phyloP scores from a whole-genome alignment of 2,888 invertebrate genomes.

The Drosophila anomelani region DNA sequence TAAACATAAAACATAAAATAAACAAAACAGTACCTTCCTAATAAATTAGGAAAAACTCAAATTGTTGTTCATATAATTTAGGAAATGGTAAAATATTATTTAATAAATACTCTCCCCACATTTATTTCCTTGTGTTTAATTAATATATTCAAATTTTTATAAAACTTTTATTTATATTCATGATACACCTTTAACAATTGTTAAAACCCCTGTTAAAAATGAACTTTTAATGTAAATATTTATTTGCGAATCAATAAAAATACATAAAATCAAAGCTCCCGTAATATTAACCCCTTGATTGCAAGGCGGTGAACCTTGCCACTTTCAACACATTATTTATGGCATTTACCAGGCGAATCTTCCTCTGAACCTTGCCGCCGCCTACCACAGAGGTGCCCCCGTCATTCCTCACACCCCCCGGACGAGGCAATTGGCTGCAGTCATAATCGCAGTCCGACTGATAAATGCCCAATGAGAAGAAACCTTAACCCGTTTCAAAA shows the following conservation, averaged over 20 bases:
- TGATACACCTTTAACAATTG: no score
- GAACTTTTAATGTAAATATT: neutral
- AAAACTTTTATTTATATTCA: no score
- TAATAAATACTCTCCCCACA: no score
- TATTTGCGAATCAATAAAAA: neutral
- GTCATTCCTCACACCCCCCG: constrained; percentile 1
- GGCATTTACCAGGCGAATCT: neutral
- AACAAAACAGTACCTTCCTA: no score
- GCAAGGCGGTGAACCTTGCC: neutral
- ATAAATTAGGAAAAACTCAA: no score
- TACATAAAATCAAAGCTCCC: neutral
- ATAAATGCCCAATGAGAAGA: constrained; percentile 11
- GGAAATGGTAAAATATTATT: no score
- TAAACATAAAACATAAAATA: no score
- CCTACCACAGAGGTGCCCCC: constrained; percentile 5
- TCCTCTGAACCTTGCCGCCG: constrained; percentile 10
- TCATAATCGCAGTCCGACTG: constrained; percentile 8
- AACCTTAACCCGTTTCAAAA: constrained; percentile 4
- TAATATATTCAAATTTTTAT: neutral
- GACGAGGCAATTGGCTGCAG: constrained; percentile 5
- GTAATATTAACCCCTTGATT: no score
- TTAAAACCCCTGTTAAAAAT: neutral
- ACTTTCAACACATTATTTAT: constrained; percentile 6
- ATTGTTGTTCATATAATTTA: no score
- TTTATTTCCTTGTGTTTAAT: neutral